A percentile compares a stretch with the other conserved stretches of the same genome.
Evolutionary conservation across 2,797 vertebrate genomes (phyloP).

Genomic region (Anguilla anguilla): DNA sequence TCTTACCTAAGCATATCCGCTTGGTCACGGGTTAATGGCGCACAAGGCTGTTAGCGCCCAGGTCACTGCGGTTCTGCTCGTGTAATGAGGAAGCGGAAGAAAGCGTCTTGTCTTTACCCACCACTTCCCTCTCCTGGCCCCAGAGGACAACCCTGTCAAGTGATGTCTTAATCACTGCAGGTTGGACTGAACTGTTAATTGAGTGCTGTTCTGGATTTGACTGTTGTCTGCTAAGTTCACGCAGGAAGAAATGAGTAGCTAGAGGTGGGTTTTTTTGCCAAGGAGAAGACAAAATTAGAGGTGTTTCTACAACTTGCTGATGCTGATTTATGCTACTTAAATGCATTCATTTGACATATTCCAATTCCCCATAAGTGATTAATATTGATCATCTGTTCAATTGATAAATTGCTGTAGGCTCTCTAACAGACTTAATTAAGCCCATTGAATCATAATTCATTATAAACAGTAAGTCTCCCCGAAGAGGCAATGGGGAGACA

Average conservation of each 20-base stretch:
- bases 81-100: not conserved
- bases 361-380: not conserved
- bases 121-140: not conserved
- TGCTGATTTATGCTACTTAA: conserved; percentile 4
- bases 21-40: not conserved
- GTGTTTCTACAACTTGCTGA: not conserved
- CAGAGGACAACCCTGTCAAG: not conserved
- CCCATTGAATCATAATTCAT: not conserved
- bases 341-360: not conserved
- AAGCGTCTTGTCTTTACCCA: not conserved
- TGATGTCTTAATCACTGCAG: not conserved
- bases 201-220: not conserved
- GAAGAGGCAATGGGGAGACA: not conserved
- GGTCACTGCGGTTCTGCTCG: not conserved
- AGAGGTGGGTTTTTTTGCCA: not conserved
- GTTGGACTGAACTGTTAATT: not conserved
- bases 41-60: not conserved
- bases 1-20: not conserved
- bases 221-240: conserved; percentile 9
- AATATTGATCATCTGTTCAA: conserved; percentile 17
- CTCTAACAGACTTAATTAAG: conserved; percentile 9
- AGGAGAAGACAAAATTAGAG: not conserved
- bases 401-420: not conserved
- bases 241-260: not conserved
- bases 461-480: not conserved